Percentiles rank a stretch among this genome's conserved stretches.
Evolutionary conservation across 2,888 invertebrate genomes (phyloP).

Genomic region (Mesoligia furuncula): DNA sequence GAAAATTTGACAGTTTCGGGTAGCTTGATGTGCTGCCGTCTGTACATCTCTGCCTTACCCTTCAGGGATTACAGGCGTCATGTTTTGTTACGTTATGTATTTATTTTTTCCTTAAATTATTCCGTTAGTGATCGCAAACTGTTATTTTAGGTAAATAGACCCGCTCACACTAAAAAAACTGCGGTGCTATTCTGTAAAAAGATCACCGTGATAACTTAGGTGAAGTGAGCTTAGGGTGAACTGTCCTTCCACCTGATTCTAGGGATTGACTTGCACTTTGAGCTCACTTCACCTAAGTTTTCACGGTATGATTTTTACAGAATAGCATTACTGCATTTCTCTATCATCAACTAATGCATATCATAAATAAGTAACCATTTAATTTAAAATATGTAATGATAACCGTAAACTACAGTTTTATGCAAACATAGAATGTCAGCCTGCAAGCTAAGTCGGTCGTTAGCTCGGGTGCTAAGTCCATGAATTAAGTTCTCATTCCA

Average conservation of each 20-base stretch:
- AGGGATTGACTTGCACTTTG: too few relatives aligned
- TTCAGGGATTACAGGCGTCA: background rate
- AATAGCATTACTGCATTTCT: background rate
- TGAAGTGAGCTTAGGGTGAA: too few relatives aligned
- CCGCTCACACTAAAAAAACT: background rate
- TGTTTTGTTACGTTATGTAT: background rate
- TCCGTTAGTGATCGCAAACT: background rate
- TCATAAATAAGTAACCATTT: background rate
- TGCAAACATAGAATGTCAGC: background rate
- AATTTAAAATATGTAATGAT: background rate
- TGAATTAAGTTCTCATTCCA: slow-evolving; percentile 32
- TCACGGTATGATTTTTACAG: too few relatives aligned
- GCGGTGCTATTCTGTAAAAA: too few relatives aligned
- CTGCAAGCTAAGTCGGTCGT: background rate
- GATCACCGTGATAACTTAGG: too few relatives aligned
- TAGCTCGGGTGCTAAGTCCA: slow-evolving; percentile 18
- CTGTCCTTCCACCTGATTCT: too few relatives aligned
- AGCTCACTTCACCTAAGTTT: too few relatives aligned
- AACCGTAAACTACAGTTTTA: background rate
- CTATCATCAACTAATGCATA: background rate
- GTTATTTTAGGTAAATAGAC: background rate
- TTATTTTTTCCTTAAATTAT: background rate
- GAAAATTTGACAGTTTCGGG: too few relatives aligned
- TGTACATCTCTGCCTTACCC: background rate
- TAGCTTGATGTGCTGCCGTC: too few relatives aligned